Evolutionary conservation across 2,888 invertebrate genomes (phyloP).

Genomic region (Ecdyonurus torrentis): DNA sequence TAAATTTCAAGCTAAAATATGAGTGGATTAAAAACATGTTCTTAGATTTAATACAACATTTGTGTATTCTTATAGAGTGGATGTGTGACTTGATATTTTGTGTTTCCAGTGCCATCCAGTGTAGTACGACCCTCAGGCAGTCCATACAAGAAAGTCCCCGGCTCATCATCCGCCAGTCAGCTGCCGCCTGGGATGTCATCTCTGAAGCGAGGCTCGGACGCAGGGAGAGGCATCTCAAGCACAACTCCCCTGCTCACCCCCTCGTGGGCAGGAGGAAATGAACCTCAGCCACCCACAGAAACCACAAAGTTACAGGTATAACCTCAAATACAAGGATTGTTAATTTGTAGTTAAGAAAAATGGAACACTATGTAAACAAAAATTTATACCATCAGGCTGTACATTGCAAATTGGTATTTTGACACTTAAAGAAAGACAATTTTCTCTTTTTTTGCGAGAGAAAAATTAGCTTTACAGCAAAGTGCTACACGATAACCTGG

Average conservation of each 20-base stretch:
- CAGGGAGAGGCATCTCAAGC: neutral
- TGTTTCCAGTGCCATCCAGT: neutral
- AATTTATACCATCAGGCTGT: too few species aligned
- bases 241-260: neutral
- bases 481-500: too few species aligned
- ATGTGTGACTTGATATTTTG: neutral
- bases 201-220: neutral
- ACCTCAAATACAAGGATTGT: too few species aligned
- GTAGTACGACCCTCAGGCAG: conserved; percentile 28
- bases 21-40: too few species aligned
- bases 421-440: too few species aligned
- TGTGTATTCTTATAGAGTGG: neutral
- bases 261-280: neutral
- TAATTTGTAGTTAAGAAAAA: too few species aligned
- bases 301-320: conserved; percentile 11
- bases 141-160: conserved; percentile 31
- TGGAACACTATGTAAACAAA: too few species aligned
- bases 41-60: neutral
- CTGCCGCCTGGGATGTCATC: neutral
- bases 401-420: too few species aligned
- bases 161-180: conserved; percentile 22
- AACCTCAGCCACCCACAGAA: neutral
- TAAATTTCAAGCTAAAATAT: too few species aligned
- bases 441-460: too few species aligned
- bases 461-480: too few species aligned